Evolutionary conservation across 2,113 vertebrate genomes (phyloP).

Genomic region (Oncorhynchus keta): DNA sequence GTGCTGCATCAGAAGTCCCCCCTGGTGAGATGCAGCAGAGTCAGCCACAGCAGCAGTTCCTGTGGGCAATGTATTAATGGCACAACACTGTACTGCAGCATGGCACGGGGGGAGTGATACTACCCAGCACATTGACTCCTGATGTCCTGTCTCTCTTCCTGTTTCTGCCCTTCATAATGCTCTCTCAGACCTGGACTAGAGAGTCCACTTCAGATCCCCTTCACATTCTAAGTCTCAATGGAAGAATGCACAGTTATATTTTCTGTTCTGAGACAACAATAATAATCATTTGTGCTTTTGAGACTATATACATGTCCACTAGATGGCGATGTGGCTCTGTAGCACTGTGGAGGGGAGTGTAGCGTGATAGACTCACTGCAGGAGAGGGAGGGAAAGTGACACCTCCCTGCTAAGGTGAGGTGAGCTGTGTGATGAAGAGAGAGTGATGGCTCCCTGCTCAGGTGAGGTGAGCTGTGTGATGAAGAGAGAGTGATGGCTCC

Average conservation of each 20-base stretch:
- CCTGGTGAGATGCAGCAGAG: constrained; percentile 4
- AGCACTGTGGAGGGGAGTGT: neutral
- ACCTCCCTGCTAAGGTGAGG: neutral
- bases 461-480: no score
- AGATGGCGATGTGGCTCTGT: constrained; percentile 58
- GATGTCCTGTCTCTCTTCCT: neutral
- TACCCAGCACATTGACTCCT: neutral
- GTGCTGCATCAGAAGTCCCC: constrained; percentile 33
- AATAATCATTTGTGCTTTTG: neutral
- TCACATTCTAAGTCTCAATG: neutral
- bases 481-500: no score
- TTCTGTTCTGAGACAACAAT: neutral
- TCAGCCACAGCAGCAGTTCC: constrained; percentile 7
- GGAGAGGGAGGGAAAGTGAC: neutral
- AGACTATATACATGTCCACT: constrained; percentile 33
- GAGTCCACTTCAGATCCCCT: neutral
- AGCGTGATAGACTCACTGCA: constrained; percentile 5
- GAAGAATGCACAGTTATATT: neutral
- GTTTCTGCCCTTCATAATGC: neutral
- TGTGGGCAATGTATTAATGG: constrained; percentile 4
- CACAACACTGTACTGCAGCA: neutral
- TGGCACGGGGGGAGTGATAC: neutral
- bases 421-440: constrained; percentile 3
- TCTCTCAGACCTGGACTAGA: constrained; percentile 8
- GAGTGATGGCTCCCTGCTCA: no score